Evolutionary conservation across 2,888 invertebrate genomes (phyloP).

Genomic region (Oligia strigilis): DNA sequence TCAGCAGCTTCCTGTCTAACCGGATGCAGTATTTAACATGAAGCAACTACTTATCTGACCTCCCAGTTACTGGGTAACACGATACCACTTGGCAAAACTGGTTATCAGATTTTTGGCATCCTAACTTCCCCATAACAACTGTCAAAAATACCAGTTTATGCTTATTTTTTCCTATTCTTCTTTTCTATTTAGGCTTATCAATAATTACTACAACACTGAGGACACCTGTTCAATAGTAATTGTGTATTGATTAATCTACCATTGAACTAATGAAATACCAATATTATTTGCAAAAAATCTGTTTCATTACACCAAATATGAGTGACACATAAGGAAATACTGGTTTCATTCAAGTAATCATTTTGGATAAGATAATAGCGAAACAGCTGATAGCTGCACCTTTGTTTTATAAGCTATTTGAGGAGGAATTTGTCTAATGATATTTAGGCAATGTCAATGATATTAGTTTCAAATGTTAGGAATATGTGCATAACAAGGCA

Average conservation of each 20-base stretch:
- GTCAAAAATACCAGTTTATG: not conserved
- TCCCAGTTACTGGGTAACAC: not conserved
- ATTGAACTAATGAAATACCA: not conserved
- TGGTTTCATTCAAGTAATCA: slow-evolving; percentile 24
- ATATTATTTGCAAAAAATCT: not conserved
- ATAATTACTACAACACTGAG: not conserved
- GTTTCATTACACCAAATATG: not conserved
- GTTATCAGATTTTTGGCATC: rapidly evolving
- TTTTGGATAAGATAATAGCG: slow-evolving; percentile 38
- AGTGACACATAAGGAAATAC: slow-evolving; percentile 13
- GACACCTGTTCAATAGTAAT: not conserved
- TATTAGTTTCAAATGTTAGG: not conserved
- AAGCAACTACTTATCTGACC: not conserved
- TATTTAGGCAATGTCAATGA: not conserved
- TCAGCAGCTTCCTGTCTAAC: not conserved
- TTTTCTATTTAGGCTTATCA: not conserved
- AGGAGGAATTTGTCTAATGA: not conserved
- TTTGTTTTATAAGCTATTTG: not conserved
- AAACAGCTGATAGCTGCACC: slow-evolving; percentile 18
- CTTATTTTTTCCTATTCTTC: not conserved
- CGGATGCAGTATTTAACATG: not conserved
- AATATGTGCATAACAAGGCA: not conserved
- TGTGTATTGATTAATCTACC: not conserved
- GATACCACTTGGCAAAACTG: not conserved
- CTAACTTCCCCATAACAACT: not conserved